These are phyloP conservation scores for Danaus melanippus DNA, from an alignment of 1,140 invertebrate genomes.

Conservation along the genomic window DNA sequence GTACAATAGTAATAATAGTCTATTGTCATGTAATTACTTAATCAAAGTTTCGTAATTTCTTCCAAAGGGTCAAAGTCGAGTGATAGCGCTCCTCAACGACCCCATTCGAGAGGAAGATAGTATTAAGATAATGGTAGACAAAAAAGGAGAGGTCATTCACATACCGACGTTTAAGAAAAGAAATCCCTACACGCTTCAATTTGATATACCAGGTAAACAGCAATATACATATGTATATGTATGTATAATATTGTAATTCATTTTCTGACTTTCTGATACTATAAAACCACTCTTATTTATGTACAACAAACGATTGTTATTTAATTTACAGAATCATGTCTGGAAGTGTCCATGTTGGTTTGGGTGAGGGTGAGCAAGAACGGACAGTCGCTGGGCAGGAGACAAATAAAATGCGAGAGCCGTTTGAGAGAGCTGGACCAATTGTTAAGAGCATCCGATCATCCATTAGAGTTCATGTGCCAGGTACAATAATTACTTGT, in stretches of 20 bases:
- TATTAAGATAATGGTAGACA: constrained; percentile 82
- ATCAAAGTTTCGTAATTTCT: constrained; percentile 8
- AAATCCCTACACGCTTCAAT: constrained; percentile 87
- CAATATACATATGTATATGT: too few relatives aligned
- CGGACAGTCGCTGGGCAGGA: constrained; percentile 80
- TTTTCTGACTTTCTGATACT: too few relatives aligned
- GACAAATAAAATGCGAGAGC: constrained; percentile 89
- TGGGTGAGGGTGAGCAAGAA: constrained; percentile 85
- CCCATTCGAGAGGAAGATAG: constrained; percentile 82
- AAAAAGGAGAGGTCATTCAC: constrained; percentile 83
- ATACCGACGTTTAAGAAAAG: constrained; percentile 81
- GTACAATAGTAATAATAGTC: neutral
- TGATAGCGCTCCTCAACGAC: constrained; percentile 84
- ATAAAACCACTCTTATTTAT: too few relatives aligned
- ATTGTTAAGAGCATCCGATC: constrained; percentile 81
- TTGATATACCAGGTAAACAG: constrained; percentile 78
- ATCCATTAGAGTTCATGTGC: constrained; percentile 89
- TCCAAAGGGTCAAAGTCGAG: constrained; percentile 82
- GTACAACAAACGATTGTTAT: neutral
- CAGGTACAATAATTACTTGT: constrained; percentile 71
- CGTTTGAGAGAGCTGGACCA: constrained; percentile 86
- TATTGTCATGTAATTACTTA: too few relatives aligned
- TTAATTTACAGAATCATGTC: constrained; percentile 74
- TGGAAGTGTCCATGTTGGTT: constrained; percentile 86
- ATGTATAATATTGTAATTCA: neutral